These are phyloP conservation scores for Amblyornis subalaris DNA, from an alignment of 2,113 vertebrate species.

Conservation along the genomic window DNA sequence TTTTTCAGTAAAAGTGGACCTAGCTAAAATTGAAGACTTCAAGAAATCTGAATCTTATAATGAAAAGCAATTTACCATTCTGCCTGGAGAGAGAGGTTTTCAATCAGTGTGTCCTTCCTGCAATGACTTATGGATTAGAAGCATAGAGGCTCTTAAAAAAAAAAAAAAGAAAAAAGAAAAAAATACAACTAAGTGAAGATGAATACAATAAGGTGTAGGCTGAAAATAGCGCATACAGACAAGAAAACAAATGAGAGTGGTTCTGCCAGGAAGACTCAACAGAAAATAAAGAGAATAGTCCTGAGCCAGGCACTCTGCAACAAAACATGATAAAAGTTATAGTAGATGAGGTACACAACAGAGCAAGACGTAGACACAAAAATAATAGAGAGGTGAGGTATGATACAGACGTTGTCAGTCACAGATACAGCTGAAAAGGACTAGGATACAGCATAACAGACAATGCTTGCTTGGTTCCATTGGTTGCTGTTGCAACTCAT, in stretches of 20 bases:
- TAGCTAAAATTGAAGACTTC: neutral
- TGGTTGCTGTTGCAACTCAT: neutral
- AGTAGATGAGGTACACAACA: neutral
- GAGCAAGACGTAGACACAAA: neutral
- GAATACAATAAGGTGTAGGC: neutral
- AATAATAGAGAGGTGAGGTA: neutral
- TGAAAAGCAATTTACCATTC: conserved; percentile 9
- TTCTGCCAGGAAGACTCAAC: neutral
- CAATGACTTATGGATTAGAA: conserved; percentile 20
- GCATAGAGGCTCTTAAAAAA: neutral
- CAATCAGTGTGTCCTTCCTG: neutral
- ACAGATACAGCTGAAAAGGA: neutral
- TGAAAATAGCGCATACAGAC: neutral
- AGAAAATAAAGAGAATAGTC: neutral
- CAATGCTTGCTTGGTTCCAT: neutral
- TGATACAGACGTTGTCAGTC: neutral
- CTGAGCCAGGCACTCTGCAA: neutral
- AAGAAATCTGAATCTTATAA: conserved; percentile 3
- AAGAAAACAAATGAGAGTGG: neutral
- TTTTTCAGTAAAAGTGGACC: neutral
- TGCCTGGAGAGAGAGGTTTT: conserved; percentile 12
- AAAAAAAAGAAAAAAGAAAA: neutral
- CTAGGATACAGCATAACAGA: neutral
- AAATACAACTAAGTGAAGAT: neutral
- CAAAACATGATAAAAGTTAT: neutral